These are phyloP conservation scores for Procambarus clarkii DNA, from an alignment of 1,140 invertebrate genomes.

Conservation along the genomic window DNA sequence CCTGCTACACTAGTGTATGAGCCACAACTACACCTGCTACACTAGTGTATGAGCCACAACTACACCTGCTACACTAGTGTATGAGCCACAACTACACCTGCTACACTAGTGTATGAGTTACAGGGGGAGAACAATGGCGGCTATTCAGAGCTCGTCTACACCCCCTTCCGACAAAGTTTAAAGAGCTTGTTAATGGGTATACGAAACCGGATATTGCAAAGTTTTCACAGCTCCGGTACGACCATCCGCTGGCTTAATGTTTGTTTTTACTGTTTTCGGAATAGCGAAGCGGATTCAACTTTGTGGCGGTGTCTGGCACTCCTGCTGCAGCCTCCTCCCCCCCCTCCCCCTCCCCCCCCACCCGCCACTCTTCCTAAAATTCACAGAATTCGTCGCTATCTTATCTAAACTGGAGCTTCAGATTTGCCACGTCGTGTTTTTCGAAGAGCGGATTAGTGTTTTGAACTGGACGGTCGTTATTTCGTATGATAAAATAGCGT, in stretches of 20 bases:
- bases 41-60: not conserved
- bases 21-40: not conserved
- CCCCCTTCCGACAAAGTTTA: slow-evolving; percentile 34
- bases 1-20: not conserved
- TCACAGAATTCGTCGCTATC: too few relatives aligned
- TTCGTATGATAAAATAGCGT: too few relatives aligned
- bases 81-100: not conserved
- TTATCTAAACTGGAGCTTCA: too few relatives aligned
- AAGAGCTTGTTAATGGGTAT: slow-evolving; percentile 58
- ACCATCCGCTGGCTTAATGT: slow-evolving; percentile 28
- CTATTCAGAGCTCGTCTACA: slow-evolving; percentile 2
- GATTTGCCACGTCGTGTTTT: too few relatives aligned
- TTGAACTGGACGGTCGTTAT: too few relatives aligned
- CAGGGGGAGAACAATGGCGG: not conserved
- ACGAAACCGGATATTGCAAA: slow-evolving; percentile 61
- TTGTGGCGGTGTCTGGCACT: not conserved
- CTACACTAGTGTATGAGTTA: not conserved
- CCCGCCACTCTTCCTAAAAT: too few relatives aligned
- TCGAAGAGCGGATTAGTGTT: too few relatives aligned
- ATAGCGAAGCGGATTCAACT: slow-evolving; percentile 1
- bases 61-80: not conserved
- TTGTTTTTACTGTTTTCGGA: slow-evolving; percentile 51
- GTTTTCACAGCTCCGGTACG: slow-evolving; percentile 45
- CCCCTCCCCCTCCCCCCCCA: too few relatives aligned
- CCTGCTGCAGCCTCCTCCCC: too few relatives aligned